Evolutionary conservation across 2,797 vertebrate genomes (phyloP).

Genomic region (Nothura maculosa): DNA sequence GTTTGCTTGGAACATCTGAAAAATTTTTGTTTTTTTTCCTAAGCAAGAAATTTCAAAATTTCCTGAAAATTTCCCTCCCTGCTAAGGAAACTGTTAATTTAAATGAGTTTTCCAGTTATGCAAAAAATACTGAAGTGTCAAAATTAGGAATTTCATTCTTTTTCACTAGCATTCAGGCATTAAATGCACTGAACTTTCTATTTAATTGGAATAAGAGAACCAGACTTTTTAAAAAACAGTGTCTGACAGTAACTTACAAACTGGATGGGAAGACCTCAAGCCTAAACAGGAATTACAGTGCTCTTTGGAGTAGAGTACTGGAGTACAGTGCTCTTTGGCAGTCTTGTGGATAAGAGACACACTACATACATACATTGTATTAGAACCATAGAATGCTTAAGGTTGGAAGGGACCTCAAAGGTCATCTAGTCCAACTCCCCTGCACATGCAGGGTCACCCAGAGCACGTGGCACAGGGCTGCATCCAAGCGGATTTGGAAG

Average conservation of each 20-base stretch:
- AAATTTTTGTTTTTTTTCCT: background rate
- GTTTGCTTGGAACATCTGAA: background rate
- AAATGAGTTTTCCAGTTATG: slow-evolving; percentile 22
- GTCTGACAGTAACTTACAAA: background rate
- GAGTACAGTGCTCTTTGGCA: background rate
- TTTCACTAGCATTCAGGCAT: background rate
- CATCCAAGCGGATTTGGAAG: no score
- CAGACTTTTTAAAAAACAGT: slow-evolving; percentile 14
- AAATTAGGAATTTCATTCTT: background rate
- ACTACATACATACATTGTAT: background rate
- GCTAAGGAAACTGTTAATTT: background rate
- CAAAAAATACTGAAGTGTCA: background rate
- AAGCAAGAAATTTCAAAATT: background rate
- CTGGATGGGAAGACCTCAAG: background rate
- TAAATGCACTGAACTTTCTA: background rate
- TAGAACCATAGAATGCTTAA: no score
- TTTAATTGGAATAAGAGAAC: slow-evolving; percentile 38
- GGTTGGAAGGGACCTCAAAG: no score
- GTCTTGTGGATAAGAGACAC: background rate
- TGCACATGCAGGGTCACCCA: no score
- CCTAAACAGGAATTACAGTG: background rate
- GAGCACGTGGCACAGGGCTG: no score
- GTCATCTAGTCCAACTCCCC: no score
- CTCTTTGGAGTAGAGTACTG: no score
- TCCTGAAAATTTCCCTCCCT: no score